Evolutionary conservation across 1,140 invertebrate species (phyloP), one percentile per base, ranked within the genome.

Genomic region (Drosophila leontia): DNA sequence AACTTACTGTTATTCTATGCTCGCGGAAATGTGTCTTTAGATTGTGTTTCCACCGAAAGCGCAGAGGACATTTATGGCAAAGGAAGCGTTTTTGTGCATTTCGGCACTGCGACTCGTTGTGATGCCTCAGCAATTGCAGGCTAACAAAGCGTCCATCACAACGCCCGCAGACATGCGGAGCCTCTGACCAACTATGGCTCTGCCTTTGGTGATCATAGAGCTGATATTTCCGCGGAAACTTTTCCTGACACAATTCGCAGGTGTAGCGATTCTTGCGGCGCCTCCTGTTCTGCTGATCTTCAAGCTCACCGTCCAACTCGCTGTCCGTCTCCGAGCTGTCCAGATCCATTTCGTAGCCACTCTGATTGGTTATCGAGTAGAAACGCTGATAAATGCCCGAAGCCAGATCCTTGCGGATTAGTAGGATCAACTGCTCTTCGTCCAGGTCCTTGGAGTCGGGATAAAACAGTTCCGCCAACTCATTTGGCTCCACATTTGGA

Each of bases 181-280:
- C 84, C 7, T 92, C 91, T n/a, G 80, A 65, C 86, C 86, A 92
- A 19, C 59, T 58, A 48, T 92, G 91, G 11, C 34, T 23, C 19
- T 68, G 75, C 4, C 79, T 55, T 45, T 92, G 91, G 41, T 92
- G 91, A 5, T 91, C 81, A 7, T 84, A 91, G 0, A 92, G 51
- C 50, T 91, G 92, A 64, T 92, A 92, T 56, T 91, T 91, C 4
- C 91, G 93, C 12, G 86, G 80, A 72, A 93, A 94, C 42, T 75
- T 71, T 59, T 93, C 91, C 23, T 91, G 92, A 68, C 94, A 94
- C 8, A 92, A 83, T 29, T 94, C 92, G 77, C 94, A 94, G 47
- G 29, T 70, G 47, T 92, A 92, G 37, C 57, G 68, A 12, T 23
- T 60, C 13, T 42, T 64, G 9, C 50, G 64, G 19, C 72, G 32